These are phyloP conservation scores for Puma concolor DNA, from an alignment of 2,113 vertebrate genomes.

Conservation along the genomic window DNA sequence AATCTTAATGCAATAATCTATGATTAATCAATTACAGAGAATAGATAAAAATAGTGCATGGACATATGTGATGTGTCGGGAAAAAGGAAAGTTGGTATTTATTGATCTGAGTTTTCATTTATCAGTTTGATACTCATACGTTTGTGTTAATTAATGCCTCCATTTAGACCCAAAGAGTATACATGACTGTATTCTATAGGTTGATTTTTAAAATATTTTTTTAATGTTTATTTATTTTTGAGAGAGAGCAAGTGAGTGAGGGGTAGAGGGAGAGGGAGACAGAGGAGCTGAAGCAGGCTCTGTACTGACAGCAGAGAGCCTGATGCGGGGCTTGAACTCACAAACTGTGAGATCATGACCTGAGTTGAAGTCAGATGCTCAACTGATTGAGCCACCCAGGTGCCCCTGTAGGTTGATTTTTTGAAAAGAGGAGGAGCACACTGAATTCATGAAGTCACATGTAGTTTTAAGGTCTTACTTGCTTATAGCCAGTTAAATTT, in stretches of 20 bases:
- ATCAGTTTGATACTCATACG: conserved; percentile 27
- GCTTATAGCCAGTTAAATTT: conserved; percentile 30
- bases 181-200: neutral
- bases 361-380: too few relatives aligned
- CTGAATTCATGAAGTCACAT: neutral
- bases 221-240: neutral
- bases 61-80: conserved; percentile 12
- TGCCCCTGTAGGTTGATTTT: neutral
- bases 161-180: conserved; percentile 52
- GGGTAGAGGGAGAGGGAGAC: too few relatives aligned
- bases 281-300: too few relatives aligned
- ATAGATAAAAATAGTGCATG: neutral
- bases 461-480: neutral
- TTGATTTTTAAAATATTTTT: conserved; percentile 29
- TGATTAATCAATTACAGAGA: neutral
- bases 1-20: neutral
- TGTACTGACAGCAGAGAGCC: too few relatives aligned
- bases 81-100: conserved; percentile 52
- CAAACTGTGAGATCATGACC: too few relatives aligned
- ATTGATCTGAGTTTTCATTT: conserved; percentile 69
- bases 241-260: too few relatives aligned
- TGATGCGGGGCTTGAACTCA: too few relatives aligned
- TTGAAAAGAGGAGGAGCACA: conserved; percentile 56
- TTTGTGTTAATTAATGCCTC: conserved; percentile 74
- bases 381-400: too few relatives aligned